Percentiles rank a stretch among this genome's conserved stretches.
phyloP scores from a whole-genome alignment of 2,797 vertebrate species.

The Discoglossus pictus region DNA sequence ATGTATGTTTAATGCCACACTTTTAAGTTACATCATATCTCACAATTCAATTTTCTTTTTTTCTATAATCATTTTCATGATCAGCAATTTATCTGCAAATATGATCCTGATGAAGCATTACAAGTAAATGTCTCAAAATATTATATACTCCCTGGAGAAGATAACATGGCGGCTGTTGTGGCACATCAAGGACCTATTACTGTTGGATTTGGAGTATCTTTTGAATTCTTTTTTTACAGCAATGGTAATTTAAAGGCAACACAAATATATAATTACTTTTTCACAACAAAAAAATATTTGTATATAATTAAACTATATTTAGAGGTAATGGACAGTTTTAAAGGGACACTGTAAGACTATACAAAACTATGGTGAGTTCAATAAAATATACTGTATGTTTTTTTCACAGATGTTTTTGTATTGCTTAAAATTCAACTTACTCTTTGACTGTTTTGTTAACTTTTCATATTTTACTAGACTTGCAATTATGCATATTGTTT shows the following conservation, averaged over 20 bases:
- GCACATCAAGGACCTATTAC: neutral
- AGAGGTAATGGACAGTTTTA: no score
- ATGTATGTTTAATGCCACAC: neutral
- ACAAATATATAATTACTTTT: no score
- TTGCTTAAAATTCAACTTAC: no score
- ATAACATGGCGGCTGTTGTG: neutral
- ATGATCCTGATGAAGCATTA: neutral
- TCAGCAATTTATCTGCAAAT: neutral
- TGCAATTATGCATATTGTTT: no score
- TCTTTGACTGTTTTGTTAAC: no score
- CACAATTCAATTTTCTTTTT: neutral
- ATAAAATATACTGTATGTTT: no score
- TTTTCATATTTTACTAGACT: no score
- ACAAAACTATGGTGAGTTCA: no score
- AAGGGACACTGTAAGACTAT: no score
- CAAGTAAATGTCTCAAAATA: neutral
- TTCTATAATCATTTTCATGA: neutral
- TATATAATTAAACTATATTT: no score
- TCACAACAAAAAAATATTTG: no score
- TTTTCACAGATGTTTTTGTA: no score
- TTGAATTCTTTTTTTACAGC: neutral
- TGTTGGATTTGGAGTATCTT: neutral
- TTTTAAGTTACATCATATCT: neutral
- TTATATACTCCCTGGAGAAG: neutral
- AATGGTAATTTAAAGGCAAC: conserved; percentile 7